These are phyloP conservation scores for Cancer borealis DNA, from an alignment of 2,888 invertebrate genomes.

Conservation along the genomic window DNA sequence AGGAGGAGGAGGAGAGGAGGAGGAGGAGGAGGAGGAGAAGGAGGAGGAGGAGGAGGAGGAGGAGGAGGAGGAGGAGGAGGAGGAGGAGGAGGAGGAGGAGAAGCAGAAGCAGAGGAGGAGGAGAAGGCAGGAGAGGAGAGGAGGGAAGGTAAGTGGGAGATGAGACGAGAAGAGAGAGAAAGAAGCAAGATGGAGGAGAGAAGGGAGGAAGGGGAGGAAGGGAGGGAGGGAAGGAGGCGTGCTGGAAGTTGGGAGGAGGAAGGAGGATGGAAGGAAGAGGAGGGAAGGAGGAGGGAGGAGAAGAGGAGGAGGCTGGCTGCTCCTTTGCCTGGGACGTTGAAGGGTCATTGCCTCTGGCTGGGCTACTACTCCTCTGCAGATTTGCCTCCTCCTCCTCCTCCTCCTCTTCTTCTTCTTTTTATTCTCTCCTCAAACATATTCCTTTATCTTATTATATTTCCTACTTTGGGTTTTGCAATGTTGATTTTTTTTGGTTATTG, in stretches of 20 bases:
- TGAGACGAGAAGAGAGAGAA: neutral
- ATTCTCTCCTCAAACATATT: neutral
- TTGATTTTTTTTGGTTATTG: neutral
- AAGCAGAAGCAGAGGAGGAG: neutral
- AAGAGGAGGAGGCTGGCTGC: neutral
- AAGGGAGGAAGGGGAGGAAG: neutral
- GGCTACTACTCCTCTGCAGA: neutral
- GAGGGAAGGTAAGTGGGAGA: neutral
- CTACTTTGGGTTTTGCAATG: neutral
- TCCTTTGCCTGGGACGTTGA: neutral
- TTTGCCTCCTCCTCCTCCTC: neutral
- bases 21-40: neutral
- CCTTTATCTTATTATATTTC: neutral
- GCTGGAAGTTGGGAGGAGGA: neutral
- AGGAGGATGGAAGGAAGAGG: neutral
- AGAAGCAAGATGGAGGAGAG: conserved; percentile 13
- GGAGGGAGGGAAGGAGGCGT: neutral
- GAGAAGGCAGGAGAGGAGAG: neutral
- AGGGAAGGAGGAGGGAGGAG: neutral
- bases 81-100: neutral
- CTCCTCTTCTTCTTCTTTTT: neutral
- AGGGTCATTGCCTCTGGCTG: conserved; percentile 2
- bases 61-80: neutral
- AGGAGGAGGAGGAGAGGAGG: neutral
- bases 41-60: neutral